Conservation (phyloP, 2,888 invertebrate species). For the Adelphocoris suturalis region DNA sequence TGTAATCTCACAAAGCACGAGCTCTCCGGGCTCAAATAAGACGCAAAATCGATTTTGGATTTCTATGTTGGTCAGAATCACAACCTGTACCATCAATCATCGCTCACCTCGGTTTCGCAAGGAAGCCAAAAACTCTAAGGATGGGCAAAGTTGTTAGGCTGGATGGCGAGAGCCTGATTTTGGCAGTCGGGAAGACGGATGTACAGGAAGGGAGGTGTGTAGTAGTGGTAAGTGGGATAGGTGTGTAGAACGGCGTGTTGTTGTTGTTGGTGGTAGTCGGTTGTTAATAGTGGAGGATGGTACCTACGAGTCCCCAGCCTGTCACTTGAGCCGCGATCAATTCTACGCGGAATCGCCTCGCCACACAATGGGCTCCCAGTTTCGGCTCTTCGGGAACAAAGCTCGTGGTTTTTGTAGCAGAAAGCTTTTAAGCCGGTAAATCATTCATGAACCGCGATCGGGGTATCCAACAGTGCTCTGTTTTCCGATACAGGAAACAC, state of each 20-base stretch:
- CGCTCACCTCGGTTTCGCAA: neutral
- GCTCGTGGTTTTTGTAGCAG: conserved; percentile 27
- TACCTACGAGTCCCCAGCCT: conserved; percentile 11
- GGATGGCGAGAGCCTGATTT: neutral
- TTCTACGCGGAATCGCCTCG: conserved; percentile 8
- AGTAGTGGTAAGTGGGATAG: neutral
- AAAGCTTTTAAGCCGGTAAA: conserved; percentile 27
- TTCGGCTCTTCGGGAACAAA: neutral
- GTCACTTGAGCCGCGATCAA: conserved; percentile 36
- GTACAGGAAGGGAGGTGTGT: neutral
- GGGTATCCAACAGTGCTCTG: neutral
- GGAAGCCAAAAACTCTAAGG: neutral
- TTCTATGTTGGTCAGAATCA: no score
- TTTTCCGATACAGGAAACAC: neutral
- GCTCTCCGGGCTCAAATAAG: no score
- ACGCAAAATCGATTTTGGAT: no score
- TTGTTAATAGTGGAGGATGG: conserved; percentile 30
- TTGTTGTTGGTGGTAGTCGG: neutral
- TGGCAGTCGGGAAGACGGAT: conserved; percentile 22
- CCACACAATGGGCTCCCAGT: neutral
- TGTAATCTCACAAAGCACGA: no score
- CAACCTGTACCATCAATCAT: neutral
- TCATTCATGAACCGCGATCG: neutral
- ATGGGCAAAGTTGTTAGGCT: conserved; percentile 13
- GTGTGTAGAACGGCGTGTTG: neutral